phyloP scores from a whole-genome alignment of 2,888 invertebrate species.

The Rotaria macrura region DNA sequence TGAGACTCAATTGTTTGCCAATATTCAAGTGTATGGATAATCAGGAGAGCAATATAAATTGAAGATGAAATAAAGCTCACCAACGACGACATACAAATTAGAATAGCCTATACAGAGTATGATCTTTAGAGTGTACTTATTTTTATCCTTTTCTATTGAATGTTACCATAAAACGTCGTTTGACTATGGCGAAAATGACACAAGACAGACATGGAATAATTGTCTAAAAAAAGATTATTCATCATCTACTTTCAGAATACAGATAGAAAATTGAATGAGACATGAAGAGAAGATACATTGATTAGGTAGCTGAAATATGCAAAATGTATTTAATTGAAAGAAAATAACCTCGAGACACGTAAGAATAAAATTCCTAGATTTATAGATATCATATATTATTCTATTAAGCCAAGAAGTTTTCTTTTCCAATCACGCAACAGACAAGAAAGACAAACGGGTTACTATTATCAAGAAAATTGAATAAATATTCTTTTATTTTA shows the following conservation, averaged over 20 bases:
- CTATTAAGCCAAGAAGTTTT: too few species aligned
- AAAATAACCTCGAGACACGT: background rate
- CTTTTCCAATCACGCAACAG: too few species aligned
- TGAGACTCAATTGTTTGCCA: background rate
- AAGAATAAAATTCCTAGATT: too few species aligned
- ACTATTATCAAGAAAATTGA: too few species aligned
- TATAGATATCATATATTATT: too few species aligned
- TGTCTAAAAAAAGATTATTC: background rate
- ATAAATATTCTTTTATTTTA: too few species aligned
- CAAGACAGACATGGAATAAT: background rate
- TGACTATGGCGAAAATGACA: background rate
- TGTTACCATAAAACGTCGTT: background rate
- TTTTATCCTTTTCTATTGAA: background rate
- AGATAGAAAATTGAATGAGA: too few species aligned
- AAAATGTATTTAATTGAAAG: background rate
- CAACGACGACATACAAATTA: background rate
- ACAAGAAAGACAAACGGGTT: too few species aligned
- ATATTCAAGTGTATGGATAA: conserved; percentile 17
- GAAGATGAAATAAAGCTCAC: conserved; percentile 9
- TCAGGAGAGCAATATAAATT: background rate
- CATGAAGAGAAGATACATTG: too few species aligned
- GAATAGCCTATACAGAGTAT: background rate
- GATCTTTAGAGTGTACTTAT: background rate
- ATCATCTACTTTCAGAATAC: background rate
- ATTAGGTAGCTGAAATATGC: background rate